Base-by-base conservation (phyloP, 1,140 invertebrate genomes). In the Trachelipus rathkii region DNA sequence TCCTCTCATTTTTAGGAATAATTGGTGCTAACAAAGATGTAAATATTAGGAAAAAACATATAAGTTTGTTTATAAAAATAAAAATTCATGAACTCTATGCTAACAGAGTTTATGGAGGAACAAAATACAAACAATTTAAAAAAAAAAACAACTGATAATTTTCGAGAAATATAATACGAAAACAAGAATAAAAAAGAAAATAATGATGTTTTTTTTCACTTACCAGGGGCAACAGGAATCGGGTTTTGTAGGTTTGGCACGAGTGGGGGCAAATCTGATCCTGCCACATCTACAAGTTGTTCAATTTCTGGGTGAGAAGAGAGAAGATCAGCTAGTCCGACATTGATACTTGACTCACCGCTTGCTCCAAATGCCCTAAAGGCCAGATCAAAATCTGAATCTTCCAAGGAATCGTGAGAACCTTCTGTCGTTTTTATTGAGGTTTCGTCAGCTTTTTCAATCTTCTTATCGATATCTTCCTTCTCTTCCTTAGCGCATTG, bases 1-100 rank as follows among this genome's bases (percentile, higher is more conserved):
- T 94, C 1, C 91, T 91, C 85, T 94, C 92, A 0, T 92, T 92
- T 85, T 92, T 89, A 15, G 92, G 92, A 77, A 89, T 60, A 19
- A 60, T 60, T 13, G 50, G 50, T 15, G 50, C 50, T 60, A 60
- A 19, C 1, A 60, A 60, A 2, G 1, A 60, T 4, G 33, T 3
- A 33, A 6, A 33, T n/a, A n/a, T n/a, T n/a, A 33, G 33, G 33
- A 33, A 33, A 33, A 33, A 33, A 33, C n/a, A 33, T 33, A 33
- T 3, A 33, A 33, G 6, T 33, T 33, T 33, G 33, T 33, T 33
- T 33, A 33, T 33, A 3, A 33, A n/a, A 33, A 3, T 33, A 33
- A 33, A 33, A 33, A 3, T 33, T 33, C 33, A 33, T 6, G 1
- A 33, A 33, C 33, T 33, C 33, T 33, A 33, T 33, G 6, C 33